These are phyloP conservation scores for Brachionus sp. DNA, from an alignment of 1,140 invertebrate genomes.

Conservation along the genomic window DNA sequence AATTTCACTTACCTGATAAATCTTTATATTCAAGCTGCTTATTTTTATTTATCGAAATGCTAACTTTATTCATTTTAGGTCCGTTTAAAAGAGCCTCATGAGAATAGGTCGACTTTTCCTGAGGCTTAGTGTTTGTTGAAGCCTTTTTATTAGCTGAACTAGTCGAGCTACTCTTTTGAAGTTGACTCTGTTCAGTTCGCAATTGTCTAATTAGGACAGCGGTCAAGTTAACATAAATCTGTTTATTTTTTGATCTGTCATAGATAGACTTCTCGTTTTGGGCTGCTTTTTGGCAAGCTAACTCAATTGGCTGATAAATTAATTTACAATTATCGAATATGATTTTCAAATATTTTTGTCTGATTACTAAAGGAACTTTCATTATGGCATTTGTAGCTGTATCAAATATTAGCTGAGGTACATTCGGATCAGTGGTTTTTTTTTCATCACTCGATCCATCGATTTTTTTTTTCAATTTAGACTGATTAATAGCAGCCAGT, in stretches of 20 bases:
- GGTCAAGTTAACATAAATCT: conserved; percentile 30
- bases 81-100: conserved; percentile 7
- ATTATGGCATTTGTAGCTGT: not conserved
- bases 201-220: conserved; percentile 25
- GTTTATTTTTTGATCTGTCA: conserved; percentile 38
- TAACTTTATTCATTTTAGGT: not conserved
- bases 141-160: not conserved
- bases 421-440: not conserved
- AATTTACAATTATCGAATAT: conserved; percentile 30
- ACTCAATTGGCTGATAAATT: not conserved
- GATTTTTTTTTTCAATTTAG: conserved; percentile 26
- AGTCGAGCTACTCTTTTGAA: not conserved
- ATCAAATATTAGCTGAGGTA: conserved; percentile 16
- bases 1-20: not conserved
- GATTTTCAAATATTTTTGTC: conserved; percentile 26
- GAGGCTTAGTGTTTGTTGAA: not conserved
- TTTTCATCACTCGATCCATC: not conserved
- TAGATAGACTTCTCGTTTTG: conserved; percentile 38
- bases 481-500: not conserved
- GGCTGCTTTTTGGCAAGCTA: conserved; percentile 40
- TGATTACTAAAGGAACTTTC: not conserved
- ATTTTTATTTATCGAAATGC: not conserved
- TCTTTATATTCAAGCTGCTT: not conserved
- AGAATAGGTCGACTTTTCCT: not conserved
- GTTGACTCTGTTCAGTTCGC: not conserved